A percentile compares a stretch with the other conserved stretches of the same genome.
phyloP scores from a whole-genome alignment of 1,140 invertebrate genomes.

The Apis dorsata region DNA sequence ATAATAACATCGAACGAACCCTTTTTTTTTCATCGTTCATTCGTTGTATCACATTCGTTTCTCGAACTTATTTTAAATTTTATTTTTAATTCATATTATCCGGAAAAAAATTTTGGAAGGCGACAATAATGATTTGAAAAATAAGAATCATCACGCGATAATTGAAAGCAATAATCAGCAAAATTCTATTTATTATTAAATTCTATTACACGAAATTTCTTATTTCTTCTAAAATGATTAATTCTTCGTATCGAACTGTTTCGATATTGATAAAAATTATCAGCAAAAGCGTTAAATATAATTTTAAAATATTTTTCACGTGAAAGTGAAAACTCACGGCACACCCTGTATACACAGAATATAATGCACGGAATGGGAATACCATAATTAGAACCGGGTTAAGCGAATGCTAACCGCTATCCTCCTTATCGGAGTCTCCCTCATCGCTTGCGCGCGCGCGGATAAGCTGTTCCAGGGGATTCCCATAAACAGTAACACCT shows the following conservation, averaged over 20 bases:
- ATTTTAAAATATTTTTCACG: neutral
- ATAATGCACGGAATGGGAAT: constrained; percentile 48
- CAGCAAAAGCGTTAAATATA: neutral
- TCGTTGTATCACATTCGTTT: too few species aligned
- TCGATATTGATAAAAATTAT: too few species aligned
- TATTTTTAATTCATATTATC: too few species aligned
- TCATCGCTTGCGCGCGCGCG: constrained; percentile 9
- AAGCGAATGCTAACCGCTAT: constrained; percentile 62
- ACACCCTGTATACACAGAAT: constrained; percentile 2
- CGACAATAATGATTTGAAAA: neutral
- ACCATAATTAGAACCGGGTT: constrained; percentile 64
- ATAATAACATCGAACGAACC: neutral
- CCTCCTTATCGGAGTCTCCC: constrained; percentile 51
- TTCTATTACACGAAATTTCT: too few species aligned
- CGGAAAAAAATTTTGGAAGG: neutral
- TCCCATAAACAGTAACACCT: constrained; percentile 69
- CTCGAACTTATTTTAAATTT: too few species aligned
- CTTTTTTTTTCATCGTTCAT: too few species aligned
- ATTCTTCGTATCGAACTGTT: too few species aligned
- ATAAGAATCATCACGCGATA: too few species aligned
- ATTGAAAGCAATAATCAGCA: too few species aligned
- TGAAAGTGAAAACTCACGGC: neutral
- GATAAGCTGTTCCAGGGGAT: constrained; percentile 62
- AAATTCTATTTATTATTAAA: too few species aligned
- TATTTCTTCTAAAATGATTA: too few species aligned